Base-by-base conservation (phyloP, 1,140 invertebrate genomes). In the Drosophila watanabei region DNA sequence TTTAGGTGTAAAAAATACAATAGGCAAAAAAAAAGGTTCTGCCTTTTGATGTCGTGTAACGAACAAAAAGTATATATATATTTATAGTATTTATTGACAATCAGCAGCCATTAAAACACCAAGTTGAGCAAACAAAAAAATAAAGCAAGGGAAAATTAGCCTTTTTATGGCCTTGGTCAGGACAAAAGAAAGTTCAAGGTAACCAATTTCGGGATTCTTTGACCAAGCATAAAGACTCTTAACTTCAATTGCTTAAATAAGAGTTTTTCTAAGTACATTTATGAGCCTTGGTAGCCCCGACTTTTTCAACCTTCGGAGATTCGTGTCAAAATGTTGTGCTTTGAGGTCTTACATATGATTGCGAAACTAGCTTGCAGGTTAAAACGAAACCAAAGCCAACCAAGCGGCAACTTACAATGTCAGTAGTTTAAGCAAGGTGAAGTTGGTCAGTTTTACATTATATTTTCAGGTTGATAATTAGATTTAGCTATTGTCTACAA, bases 31-130 rank as follows among this genome's bases (percentile, higher is more conserved):
- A n/a, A 80, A 64, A 59, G 76, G 68, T 65, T 59, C 66, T 63
- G 24, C 32, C 43, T n/a, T 43, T 43, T 52, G 46, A 32, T 52
- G 79, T 79, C 60, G 59, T 49, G 49, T 79, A 71, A 13, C 45
- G n/a, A 28, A 66, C 30, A 69, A 57, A 57, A 61, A 45, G 30
- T 46, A 46, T 28, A 57, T 39, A 56, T 69, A 52, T 58, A 46
- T 79, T 39, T 78, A 51, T 79, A 63, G 57, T 51, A 52, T 78
- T 58, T 79, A 79, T 79, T 79, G 76, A 79, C 76, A 80, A 79
- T 79, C 76, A 57, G 76, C 60, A 73, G 60, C 76, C 77, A 79
- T 80, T 80, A 79, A 80, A 80, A 65, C 64, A 60, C 66, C 75
- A 60, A 64, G 58, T 56, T 49, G 41, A 66, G 37, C 54, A 61